These are phyloP conservation scores for Conchocele bisecta DNA, from an alignment of 2,888 invertebrate genomes.

Conservation along the genomic window DNA sequence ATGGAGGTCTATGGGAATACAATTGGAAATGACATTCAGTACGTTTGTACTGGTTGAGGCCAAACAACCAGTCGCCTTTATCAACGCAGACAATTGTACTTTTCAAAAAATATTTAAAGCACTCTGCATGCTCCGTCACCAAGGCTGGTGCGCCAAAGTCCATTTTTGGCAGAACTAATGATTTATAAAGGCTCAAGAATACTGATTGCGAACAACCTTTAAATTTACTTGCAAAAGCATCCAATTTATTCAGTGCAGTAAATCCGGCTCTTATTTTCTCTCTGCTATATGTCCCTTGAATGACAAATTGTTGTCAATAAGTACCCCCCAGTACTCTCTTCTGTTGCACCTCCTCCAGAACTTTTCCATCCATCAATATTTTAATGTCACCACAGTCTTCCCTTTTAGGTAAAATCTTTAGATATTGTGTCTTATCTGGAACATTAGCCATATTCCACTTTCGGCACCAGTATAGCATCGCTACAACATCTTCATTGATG, in stretches of 20 bases:
- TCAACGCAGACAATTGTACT: constrained; percentile 15
- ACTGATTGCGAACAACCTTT: constrained; percentile 10
- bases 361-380: background rate
- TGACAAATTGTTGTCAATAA: background rate
- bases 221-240: background rate
- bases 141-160: constrained; percentile 10
- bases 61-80: constrained; percentile 14
- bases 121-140: background rate
- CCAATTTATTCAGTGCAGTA: background rate
- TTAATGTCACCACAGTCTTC: background rate
- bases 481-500: background rate
- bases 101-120: background rate
- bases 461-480: constrained; percentile 3
- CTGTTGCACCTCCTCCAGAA: background rate
- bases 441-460: constrained; percentile 21
- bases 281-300: background rate
- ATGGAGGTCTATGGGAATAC: constrained; percentile 2
- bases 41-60: constrained; percentile 10
- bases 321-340: background rate
- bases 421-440: constrained; percentile 12
- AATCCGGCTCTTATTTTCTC: constrained; percentile 1
- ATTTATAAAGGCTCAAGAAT: constrained; percentile 20
- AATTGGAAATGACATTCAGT: constrained; percentile 14
- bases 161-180: constrained; percentile 6
- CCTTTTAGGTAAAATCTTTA: background rate